phyloP scores from a whole-genome alignment of 2,797 vertebrate species.

The Myoxocephalus aenaeus region DNA sequence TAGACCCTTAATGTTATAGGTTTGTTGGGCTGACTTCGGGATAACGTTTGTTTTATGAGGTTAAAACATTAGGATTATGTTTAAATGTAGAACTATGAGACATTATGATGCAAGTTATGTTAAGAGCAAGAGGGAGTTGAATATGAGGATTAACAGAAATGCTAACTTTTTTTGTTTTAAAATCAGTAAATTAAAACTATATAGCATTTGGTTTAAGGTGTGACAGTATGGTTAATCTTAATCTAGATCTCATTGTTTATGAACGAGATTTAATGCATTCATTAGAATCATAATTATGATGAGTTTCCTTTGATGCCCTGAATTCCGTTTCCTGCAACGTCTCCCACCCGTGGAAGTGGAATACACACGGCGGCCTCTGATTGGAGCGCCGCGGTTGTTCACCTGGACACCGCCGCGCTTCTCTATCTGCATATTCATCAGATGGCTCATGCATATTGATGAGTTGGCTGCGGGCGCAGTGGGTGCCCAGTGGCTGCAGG shows the following conservation, averaged over 20 bases:
- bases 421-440: slow-evolving; percentile 83
- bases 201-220: background rate
- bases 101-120: background rate
- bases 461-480: slow-evolving; percentile 80
- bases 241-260: slow-evolving; percentile 26
- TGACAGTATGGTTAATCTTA: slow-evolving; percentile 1
- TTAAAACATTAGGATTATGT: background rate
- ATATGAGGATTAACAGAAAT: slow-evolving; percentile 4
- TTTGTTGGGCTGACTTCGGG: background rate
- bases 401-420: slow-evolving; percentile 78
- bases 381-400: slow-evolving; percentile 70
- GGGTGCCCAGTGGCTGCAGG: slow-evolving; percentile 88
- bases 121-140: background rate
- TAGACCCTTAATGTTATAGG: background rate
- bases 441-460: slow-evolving; percentile 86
- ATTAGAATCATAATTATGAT: slow-evolving; percentile 26
- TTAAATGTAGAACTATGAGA: background rate
- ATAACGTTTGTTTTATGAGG: background rate
- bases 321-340: slow-evolving; percentile 52
- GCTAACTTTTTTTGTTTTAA: background rate
- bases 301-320: slow-evolving; percentile 41
- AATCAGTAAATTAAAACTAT: background rate
- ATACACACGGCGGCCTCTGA: slow-evolving; percentile 46
- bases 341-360: slow-evolving; percentile 40
- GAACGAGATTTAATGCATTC: slow-evolving; percentile 17